Evolutionary conservation across 2,113 vertebrate species (phyloP).

Genomic region (Callipepla squamata): DNA sequence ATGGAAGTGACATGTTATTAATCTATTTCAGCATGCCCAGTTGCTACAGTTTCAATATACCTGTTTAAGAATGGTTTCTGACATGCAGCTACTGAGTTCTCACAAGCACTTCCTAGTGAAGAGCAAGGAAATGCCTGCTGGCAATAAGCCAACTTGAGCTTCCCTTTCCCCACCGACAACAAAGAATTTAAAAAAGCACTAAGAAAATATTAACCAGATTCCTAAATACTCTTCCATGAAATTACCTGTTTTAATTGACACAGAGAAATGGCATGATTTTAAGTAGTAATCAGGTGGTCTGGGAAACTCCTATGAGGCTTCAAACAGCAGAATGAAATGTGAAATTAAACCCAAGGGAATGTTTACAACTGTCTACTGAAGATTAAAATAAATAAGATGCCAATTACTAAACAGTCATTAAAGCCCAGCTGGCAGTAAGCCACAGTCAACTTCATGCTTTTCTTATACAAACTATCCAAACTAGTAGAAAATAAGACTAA

Average conservation of each 20-base stretch:
- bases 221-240: background rate
- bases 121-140: background rate
- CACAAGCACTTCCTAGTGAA: background rate
- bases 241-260: background rate
- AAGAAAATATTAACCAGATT: background rate
- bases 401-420: background rate
- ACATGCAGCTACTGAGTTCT: background rate
- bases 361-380: background rate
- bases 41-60: background rate
- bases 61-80: background rate
- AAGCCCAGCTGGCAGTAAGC: background rate
- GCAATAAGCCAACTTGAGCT: background rate
- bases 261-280: background rate
- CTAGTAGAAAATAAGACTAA: background rate
- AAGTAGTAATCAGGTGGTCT: background rate
- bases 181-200: background rate
- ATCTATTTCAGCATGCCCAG: background rate
- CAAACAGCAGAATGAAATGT: background rate
- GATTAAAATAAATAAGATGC: background rate
- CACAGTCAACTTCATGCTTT: background rate
- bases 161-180: background rate
- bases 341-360: background rate
- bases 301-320: background rate
- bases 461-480: background rate
- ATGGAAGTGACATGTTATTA: background rate